Base-by-base conservation (phyloP, 2,888 invertebrate genomes). In the Scaptomyza polygonia region DNA sequence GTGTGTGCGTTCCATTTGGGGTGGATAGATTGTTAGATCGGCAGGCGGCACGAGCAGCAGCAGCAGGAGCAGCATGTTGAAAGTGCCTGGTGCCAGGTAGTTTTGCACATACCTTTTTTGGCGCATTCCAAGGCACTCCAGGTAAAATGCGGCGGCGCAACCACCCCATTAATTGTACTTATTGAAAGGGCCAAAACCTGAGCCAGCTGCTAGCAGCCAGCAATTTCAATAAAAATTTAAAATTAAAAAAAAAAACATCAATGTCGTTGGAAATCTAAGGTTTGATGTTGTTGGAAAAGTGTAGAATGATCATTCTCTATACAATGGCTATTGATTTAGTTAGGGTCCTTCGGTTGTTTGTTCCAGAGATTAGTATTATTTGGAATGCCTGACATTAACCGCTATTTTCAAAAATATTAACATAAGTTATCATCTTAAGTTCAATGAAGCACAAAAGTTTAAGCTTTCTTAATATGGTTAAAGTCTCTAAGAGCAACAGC, bases 11-110 rank as follows among this genome's bases (percentile, higher is more conserved):
- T 49, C 42, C 16, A 11, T 52, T 73, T 66, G 88, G 82, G 88
- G 87, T 85, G 88, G 82, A 62, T 48, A 64, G 63, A 67, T 76
- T 59, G 85, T 68, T 30, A 18, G 47, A 30, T 47, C 18, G 30
- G 29, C 47, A 52, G 14, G 57, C 45, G 52, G 36, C 53, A 44
- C 49, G 43, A 25, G 25, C 36, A 25, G 27, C 29, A 25, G 27
- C 29, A 40, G 21, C 21, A 30, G 47, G 21, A 21, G 21, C 21
- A 48, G 59, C 47, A 56, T 42, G 63, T 67, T 71, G 47, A 51
- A 52, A 32, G 43, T 66, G 85, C 89, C 88, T 89, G 89, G 89
- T 89, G 85, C 89, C 88, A 89, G 88, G 88, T 89, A 89, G 89
- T 69, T 89, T 88, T 79, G 89, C 88, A 82, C 82, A 69, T 76